Evolutionary conservation across 1,140 invertebrate species (phyloP).

Genomic region (Adelges cooleyi): DNA sequence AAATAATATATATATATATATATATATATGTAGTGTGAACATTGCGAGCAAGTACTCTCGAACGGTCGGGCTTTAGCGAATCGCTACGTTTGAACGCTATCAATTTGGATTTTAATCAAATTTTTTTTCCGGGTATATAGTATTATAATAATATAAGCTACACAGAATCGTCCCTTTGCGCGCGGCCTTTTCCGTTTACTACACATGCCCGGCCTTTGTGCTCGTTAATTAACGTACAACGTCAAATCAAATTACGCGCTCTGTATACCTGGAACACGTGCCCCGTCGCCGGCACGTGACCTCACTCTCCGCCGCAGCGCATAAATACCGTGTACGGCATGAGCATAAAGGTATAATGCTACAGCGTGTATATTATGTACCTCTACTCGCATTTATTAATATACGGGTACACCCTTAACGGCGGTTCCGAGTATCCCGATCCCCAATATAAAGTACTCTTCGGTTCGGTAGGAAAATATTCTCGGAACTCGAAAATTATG

Average conservation of each 20-base stretch:
- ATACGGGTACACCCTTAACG: not conserved
- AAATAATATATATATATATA: too few relatives aligned
- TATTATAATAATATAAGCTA: too few relatives aligned
- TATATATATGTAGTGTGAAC: too few relatives aligned
- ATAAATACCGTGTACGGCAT: too few relatives aligned
- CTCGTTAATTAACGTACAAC: slow-evolving; percentile 20
- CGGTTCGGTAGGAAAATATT: slow-evolving; percentile 7
- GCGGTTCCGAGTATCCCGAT: not conserved
- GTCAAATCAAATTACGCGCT: slow-evolving; percentile 26
- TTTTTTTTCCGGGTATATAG: too few relatives aligned
- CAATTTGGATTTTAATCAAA: too few relatives aligned
- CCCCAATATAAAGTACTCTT: not conserved
- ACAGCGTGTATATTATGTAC: not conserved
- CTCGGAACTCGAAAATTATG: slow-evolving; percentile 9
- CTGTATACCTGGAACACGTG: slow-evolving; percentile 11
- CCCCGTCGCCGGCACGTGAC: slow-evolving; percentile 4
- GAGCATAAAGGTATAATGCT: not conserved
- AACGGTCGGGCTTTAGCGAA: too few relatives aligned
- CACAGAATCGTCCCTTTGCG: too few relatives aligned
- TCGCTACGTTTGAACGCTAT: too few relatives aligned
- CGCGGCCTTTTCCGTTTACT: not conserved
- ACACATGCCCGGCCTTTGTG: not conserved
- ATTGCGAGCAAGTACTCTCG: too few relatives aligned
- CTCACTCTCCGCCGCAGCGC: not conserved
- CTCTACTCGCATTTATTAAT: not conserved